These are phyloP conservation scores for Tenualosa ilisha DNA, from an alignment of 2,797 vertebrate genomes.

Conservation along the genomic window DNA sequence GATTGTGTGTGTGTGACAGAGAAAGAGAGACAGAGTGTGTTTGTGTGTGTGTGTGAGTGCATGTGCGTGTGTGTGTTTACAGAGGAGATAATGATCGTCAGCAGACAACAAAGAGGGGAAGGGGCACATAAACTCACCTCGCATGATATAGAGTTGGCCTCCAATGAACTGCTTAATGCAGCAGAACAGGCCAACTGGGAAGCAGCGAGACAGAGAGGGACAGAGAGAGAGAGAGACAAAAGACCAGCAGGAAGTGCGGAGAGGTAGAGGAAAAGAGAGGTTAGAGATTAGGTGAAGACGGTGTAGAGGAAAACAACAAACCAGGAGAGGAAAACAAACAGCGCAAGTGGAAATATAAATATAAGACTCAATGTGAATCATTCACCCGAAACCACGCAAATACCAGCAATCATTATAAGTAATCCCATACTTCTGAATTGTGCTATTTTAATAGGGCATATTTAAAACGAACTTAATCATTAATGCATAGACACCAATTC, in stretches of 20 bases:
- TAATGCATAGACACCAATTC: too few relatives aligned
- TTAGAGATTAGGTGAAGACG: conserved; percentile 66
- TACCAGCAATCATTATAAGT: background rate
- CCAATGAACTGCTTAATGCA: conserved; percentile 99
- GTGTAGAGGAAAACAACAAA: conserved; percentile 60
- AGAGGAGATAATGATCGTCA: background rate
- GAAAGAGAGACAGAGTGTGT: background rate
- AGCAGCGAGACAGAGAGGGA: conserved; percentile 66
- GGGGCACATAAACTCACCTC: conserved; percentile 84
- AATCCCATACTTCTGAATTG: background rate
- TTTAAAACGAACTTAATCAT: too few relatives aligned
- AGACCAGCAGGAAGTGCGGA: conserved; percentile 18
- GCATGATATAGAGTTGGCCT: conserved; percentile 99
- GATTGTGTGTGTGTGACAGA: background rate
- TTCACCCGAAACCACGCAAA: background rate
- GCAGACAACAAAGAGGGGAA: conserved; percentile 6
- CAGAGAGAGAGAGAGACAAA: background rate
- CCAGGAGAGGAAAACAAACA: conserved; percentile 12
- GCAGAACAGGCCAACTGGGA: conserved; percentile 97
- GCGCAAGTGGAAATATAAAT: conserved; percentile 19
- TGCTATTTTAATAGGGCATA: background rate
- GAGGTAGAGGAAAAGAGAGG: conserved; percentile 21
- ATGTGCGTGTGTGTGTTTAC: background rate
- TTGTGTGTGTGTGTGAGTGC: background rate
- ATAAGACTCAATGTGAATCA: background rate